Base-by-base conservation (phyloP, 2,888 invertebrate species). In the Dusona sp. region DNA sequence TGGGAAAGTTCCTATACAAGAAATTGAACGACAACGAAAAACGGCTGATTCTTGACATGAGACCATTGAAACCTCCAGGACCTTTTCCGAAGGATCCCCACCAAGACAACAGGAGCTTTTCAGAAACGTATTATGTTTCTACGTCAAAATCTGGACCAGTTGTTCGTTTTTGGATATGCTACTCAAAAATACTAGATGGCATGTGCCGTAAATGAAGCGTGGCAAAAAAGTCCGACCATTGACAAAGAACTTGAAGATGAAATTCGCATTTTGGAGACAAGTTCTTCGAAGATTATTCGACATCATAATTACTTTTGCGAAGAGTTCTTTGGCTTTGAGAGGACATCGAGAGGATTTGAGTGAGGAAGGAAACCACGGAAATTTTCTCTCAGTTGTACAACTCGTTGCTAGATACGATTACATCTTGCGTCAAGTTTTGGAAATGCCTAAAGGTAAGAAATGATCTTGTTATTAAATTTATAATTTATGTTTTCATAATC, bases 351-450 rank as follows among this genome's bases (percentile, higher is more conserved):
- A 86, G 74, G 80, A 83, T 61, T 80, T 83, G 51, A 77, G 65
- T 84, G 64, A 88, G 57, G 82, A 83, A 85, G 85, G 87, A 79
- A 77, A 83, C 85, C 87, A 88, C 79, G 89, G 88, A 68, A 91
- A 90, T 86, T 91, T 90, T 89, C 84, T 90, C 45, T 87, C 89
- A 36, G 51, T 83, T 84, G 90, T 90, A 57, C 54, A 90, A 70
- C 84, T 91, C 77, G 64, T 90, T 48, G 87, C 90, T n/a, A 82
- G 86, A 83, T 90, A 90, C 83, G 90, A 90, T 85, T 65, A 88
- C 78, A 83, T 90, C 65, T 84, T 90, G 88, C 86, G 77, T 77
- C 88, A 90, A 89, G 84, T 90, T 87, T 79, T 90, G 79, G 87
- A 90, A 81, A 89, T 86, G 84, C 86, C 88, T 38, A 88, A 87